phyloP scores from a whole-genome alignment of 2,797 vertebrate species.

The Podargus strigoides region DNA sequence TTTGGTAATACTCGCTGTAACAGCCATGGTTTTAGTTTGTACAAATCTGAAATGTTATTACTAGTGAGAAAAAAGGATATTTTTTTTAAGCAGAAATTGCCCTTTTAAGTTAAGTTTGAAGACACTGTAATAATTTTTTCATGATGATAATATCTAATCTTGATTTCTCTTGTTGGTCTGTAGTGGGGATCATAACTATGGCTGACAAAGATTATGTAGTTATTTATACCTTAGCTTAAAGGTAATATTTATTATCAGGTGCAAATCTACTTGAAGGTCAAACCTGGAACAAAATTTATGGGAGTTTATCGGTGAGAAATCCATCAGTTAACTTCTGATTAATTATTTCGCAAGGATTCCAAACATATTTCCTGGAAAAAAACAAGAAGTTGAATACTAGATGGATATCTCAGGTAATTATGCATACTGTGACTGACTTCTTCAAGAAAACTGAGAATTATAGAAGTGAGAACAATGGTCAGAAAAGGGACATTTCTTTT shows the following conservation, averaged over 20 bases:
- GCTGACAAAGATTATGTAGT: background rate
- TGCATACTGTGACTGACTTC: background rate
- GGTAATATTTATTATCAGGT: background rate
- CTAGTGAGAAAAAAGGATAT: constrained; percentile 16
- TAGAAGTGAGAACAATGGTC: background rate
- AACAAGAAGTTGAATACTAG: background rate
- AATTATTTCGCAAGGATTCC: background rate
- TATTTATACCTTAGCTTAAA: background rate
- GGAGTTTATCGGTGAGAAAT: background rate
- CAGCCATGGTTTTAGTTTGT: background rate
- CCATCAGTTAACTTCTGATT: background rate
- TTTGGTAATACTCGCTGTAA: constrained; percentile 4
- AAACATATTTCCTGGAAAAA: background rate
- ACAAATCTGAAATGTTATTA: constrained; percentile 20
- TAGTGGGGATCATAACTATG: background rate
- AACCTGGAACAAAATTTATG: background rate
- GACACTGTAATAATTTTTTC: background rate
- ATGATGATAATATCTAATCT: background rate
- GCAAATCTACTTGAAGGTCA: background rate
- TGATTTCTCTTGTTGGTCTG: background rate
- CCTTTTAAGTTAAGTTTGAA: background rate
- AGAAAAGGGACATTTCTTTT: background rate
- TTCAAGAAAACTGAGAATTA: background rate
- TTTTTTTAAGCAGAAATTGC: constrained; percentile 1
- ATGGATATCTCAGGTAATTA: background rate